phyloP scores from a whole-genome alignment of 37 sponge, comb jelly and placozoan species.

The Ephydatia muelleri region DNA sequence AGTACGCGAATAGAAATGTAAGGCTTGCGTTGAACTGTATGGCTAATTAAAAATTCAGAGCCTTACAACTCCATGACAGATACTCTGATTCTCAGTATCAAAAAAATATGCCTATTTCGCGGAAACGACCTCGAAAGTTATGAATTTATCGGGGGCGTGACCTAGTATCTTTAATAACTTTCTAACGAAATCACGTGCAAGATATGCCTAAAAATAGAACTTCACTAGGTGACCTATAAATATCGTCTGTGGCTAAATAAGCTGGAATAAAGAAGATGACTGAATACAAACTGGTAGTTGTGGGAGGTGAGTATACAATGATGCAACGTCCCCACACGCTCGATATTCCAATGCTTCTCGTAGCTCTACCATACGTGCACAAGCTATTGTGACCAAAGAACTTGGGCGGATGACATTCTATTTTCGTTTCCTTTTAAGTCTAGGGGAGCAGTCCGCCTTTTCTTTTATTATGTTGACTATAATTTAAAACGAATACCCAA shows the following conservation, averaged over 20 bases:
- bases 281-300: conserved; percentile 88
- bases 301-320: conserved; percentile 62
- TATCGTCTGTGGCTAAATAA: neutral
- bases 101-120: no score
- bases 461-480: neutral
- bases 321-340: neutral
- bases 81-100: no score
- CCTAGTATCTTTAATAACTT: no score
- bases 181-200: neutral
- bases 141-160: no score
- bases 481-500: neutral
- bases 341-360: neutral
- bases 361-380: neutral
- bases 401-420: neutral
- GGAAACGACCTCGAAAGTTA: no score
- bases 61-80: no score
- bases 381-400: neutral
- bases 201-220: conserved; percentile 21
- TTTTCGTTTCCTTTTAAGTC: no score
- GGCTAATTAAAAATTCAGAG: no score
- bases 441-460: conserved; percentile 1
- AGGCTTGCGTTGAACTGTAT: no score
- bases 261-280: conserved; percentile 51
- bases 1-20: no score
- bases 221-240: neutral